Percentiles rank a stretch among this genome's conserved stretches.
phyloP scores from a whole-genome alignment of 2,888 invertebrate species.

The Tachina fera region DNA sequence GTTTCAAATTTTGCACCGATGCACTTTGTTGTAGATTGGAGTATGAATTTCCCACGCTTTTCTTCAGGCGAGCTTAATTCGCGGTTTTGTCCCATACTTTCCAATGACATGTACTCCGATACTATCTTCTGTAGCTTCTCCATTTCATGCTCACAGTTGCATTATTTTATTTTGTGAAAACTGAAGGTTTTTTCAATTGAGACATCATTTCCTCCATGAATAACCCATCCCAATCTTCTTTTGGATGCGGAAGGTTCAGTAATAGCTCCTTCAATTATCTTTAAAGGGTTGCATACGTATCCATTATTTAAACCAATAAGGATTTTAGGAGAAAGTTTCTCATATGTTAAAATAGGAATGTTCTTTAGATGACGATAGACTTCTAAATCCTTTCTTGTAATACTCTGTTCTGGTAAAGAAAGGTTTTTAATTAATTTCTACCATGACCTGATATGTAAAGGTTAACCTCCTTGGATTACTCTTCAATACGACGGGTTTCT shows the following conservation, averaged over 20 bases:
- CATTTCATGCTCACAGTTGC: background rate
- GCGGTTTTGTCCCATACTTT: background rate
- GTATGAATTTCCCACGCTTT: background rate
- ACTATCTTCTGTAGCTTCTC: background rate
- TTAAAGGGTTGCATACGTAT: background rate
- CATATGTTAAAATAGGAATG: no score
- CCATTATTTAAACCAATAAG: constrained; percentile 9
- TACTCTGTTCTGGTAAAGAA: background rate
- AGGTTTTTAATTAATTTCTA: background rate
- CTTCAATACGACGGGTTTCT: background rate
- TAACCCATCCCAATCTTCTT: background rate
- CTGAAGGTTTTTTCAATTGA: background rate
- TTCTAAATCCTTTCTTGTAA: background rate
- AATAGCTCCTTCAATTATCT: background rate
- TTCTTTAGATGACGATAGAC: background rate
- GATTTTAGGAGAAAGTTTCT: no score
- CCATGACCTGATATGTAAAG: background rate
- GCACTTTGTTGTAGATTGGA: background rate
- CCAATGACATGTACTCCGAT: background rate
- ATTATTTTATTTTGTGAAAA: background rate
- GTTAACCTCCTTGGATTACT: background rate
- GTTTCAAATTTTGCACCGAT: background rate
- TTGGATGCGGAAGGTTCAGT: background rate
- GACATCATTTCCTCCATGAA: background rate
- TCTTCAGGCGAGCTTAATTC: background rate